Conservation (phyloP, 2,888 invertebrate genomes). For the Alsophila aescularia region DNA sequence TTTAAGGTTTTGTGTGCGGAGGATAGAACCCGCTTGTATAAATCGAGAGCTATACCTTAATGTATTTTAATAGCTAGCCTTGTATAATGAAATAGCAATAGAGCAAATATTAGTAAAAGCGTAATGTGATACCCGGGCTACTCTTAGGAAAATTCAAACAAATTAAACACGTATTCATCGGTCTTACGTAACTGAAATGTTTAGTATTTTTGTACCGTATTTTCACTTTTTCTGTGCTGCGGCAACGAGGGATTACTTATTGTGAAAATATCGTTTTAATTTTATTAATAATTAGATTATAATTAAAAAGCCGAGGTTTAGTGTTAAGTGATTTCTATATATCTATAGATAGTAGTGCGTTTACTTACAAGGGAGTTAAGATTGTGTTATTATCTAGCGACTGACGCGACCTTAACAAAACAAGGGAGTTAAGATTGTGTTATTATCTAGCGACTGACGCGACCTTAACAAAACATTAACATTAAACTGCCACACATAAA, state of each 20-base stretch:
- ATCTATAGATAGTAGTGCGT: neutral
- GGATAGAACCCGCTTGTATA: no score
- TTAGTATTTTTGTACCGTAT: conserved; percentile 1
- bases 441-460: no score
- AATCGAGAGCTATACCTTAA: no score
- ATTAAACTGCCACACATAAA: no score
- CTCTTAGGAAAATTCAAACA: neutral
- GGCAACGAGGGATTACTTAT: conserved; percentile 4
- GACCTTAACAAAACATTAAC: no score
- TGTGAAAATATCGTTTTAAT: neutral
- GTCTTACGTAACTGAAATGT: neutral
- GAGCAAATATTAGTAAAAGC: neutral
- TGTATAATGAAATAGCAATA: neutral
- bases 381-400: no score
- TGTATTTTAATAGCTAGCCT: neutral
- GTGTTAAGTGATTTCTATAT: conserved; percentile 1
- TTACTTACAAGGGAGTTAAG: no score
- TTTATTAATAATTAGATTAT: conserved; percentile 6
- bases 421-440: no score
- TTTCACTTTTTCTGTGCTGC: conserved; percentile 2
- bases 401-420: no score
- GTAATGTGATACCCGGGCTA: neutral
- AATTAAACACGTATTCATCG: neutral
- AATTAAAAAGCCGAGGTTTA: conserved; percentile 2
- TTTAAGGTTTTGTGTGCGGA: no score